Conservation (phyloP, 2,113 vertebrate species). For the Ceyx melanurus region DNA sequence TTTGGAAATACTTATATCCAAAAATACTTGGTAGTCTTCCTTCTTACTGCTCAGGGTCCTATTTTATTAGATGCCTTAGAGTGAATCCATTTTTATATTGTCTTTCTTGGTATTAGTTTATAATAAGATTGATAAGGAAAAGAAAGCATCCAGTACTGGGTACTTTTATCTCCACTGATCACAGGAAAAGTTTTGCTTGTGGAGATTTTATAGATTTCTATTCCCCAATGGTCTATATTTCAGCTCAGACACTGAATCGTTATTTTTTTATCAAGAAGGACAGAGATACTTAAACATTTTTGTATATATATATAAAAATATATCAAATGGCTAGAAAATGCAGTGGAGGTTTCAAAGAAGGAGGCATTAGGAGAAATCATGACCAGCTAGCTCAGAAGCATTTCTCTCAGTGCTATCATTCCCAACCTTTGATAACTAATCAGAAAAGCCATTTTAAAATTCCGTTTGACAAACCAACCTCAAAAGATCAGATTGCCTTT, state of each 20-base stretch:
- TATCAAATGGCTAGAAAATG: neutral
- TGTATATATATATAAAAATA: neutral
- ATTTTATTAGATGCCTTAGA: neutral
- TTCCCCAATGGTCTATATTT: neutral
- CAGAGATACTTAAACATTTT: neutral
- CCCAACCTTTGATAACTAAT: constrained; percentile 20
- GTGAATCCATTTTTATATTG: neutral
- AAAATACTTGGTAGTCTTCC: neutral
- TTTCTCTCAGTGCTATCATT: neutral
- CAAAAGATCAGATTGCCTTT: constrained; percentile 36
- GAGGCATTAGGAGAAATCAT: neutral
- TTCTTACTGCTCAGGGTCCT: neutral
- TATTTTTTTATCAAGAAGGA: neutral
- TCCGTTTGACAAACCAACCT: constrained; percentile 34
- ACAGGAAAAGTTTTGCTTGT: neutral
- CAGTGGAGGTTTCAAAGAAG: neutral
- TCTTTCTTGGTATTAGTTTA: neutral
- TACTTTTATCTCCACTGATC: neutral
- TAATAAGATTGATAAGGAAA: neutral
- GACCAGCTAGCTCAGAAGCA: neutral
- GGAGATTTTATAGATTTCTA: neutral
- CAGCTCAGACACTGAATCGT: neutral
- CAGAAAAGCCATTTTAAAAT: constrained; percentile 34
- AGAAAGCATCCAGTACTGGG: neutral
- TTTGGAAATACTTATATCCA: neutral